Evolutionary conservation across 2,113 vertebrate species (phyloP).

Genomic region (Muntiacus reevesi): DNA sequence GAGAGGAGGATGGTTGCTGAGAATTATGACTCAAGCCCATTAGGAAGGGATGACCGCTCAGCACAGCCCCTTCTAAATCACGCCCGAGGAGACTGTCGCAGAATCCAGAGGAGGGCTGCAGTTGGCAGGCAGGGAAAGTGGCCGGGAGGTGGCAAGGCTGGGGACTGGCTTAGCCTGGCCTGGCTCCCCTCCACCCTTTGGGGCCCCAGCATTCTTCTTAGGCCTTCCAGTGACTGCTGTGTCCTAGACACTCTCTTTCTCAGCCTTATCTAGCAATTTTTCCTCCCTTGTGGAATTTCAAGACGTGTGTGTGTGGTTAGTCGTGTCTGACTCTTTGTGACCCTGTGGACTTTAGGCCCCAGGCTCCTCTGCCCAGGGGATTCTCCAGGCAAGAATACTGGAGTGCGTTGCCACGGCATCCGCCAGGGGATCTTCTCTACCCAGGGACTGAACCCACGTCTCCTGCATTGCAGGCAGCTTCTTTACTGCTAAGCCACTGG

Average conservation of each 20-base stretch:
- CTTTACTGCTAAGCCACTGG: neutral
- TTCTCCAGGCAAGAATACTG: neutral
- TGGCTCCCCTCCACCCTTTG: neutral
- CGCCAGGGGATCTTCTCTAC: neutral
- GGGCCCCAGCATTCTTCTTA: rapidly evolving
- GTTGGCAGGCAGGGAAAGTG: neutral
- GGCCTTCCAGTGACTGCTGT: neutral
- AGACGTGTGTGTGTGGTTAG: neutral
- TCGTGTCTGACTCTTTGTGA: neutral
- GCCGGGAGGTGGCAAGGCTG: rapidly evolving
- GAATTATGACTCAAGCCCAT: conserved; percentile 35
- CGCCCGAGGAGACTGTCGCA: neutral
- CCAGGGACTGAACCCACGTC: neutral
- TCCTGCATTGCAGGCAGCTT: neutral
- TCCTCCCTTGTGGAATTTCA: neutral
- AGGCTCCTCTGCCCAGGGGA: neutral
- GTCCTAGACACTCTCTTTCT: neutral
- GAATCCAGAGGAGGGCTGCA: rapidly evolving
- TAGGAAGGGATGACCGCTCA: neutral
- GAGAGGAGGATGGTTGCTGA: neutral
- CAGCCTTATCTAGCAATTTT: neutral
- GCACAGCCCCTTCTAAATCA: conserved; percentile 46
- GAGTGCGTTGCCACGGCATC: neutral
- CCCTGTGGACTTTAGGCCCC: neutral
- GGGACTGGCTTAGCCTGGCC: neutral